Percentiles rank a stretch among this genome's conserved stretches.
Evolutionary conservation across 2,888 invertebrate species (phyloP).

Genomic region (Coenonympha glycerion): DNA sequence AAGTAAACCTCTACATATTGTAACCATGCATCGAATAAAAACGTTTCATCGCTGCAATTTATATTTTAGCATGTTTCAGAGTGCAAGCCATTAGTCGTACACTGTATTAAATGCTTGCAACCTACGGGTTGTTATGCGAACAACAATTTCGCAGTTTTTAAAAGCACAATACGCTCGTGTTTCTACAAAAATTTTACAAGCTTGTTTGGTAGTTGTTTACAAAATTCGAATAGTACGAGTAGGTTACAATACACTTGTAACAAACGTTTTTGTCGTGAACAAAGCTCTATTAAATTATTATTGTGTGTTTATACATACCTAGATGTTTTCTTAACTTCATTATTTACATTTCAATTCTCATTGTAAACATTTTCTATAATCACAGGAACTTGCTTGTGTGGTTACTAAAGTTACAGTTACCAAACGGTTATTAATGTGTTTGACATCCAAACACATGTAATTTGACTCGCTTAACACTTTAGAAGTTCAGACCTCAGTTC

Average conservation of each 20-base stretch:
- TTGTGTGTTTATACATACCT: neutral
- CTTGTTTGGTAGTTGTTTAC: slow-evolving; percentile 16
- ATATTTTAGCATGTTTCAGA: slow-evolving; percentile 15
- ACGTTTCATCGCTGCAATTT: slow-evolving; percentile 9
- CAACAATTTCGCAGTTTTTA: slow-evolving; percentile 19
- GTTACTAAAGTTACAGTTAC: no score
- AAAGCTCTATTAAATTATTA: neutral
- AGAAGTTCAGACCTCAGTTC: no score
- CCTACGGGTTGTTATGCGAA: slow-evolving; percentile 14
- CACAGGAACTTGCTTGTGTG: no score
- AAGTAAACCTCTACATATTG: no score
- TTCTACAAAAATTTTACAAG: slow-evolving; percentile 17
- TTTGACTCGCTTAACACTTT: no score
- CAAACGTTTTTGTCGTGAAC: neutral
- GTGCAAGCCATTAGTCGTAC: slow-evolving; percentile 19
- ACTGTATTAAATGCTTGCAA: slow-evolving; percentile 14
- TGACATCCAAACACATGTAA: no score
- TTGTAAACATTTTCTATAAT: no score
- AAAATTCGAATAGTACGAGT: no score
- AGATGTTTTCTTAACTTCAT: neutral
- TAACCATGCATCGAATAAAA: neutral
- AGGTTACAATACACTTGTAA: no score
- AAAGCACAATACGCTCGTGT: slow-evolving; percentile 17
- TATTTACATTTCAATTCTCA: no score
- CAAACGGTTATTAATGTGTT: no score